A percentile compares a stretch with the other conserved stretches of the same genome.
phyloP scores from a whole-genome alignment of 2,888 invertebrate genomes.

The Hirtodrosophila cameraria region DNA sequence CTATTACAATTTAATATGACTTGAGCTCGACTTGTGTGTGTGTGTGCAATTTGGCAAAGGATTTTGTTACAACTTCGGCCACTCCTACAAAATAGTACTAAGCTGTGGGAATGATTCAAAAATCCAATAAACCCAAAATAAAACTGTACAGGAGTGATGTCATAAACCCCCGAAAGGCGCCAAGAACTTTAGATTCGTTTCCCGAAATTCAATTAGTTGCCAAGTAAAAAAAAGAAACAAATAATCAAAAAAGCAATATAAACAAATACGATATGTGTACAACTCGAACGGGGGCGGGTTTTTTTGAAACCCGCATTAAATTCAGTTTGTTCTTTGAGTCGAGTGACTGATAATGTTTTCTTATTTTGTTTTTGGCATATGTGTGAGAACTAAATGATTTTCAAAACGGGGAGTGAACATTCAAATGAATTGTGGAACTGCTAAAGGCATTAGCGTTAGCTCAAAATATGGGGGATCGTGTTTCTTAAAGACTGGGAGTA shows the following conservation, averaged over 20 bases:
- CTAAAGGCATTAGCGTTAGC: conserved; percentile 11
- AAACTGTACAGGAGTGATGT: conserved; percentile 54
- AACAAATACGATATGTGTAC: conserved; percentile 7
- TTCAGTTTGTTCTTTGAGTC: conserved; percentile 20
- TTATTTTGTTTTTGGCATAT: conserved; percentile 27
- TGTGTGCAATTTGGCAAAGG: conserved; percentile 35
- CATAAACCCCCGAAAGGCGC: conserved; percentile 36
- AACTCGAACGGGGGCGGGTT: conserved; percentile 16
- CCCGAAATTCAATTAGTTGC: conserved; percentile 50
- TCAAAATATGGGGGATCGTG: neutral
- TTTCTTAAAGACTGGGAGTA: neutral
- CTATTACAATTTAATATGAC: conserved; percentile 72
- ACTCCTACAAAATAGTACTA: conserved; percentile 43
- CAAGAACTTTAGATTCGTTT: conserved; percentile 41
- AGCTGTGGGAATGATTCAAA: conserved; percentile 43
- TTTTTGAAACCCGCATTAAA: conserved; percentile 31
- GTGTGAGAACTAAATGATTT: conserved; percentile 41
- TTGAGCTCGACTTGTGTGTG: conserved; percentile 1
- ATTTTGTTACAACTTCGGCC: conserved; percentile 40
- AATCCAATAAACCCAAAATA: conserved; percentile 2
- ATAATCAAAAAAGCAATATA: conserved; percentile 27
- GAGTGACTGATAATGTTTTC: conserved; percentile 19
- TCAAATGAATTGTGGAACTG: conserved; percentile 24
- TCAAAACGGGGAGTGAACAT: neutral
- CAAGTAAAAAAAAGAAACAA: conserved; percentile 14